phyloP scores from a whole-genome alignment of 1,140 invertebrate species.

The Sarcophaga peregrina region DNA sequence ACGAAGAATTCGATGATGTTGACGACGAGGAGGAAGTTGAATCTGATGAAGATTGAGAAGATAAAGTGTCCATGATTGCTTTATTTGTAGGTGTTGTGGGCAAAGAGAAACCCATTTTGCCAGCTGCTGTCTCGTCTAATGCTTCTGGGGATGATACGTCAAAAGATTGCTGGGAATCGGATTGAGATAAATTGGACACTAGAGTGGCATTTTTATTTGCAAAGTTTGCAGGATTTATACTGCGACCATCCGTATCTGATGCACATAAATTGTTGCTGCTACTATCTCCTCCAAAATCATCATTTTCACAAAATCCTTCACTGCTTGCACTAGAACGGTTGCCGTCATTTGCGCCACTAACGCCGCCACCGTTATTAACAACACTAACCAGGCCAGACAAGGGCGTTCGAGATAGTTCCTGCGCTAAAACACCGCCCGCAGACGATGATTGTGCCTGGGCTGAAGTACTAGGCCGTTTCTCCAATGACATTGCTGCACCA shows the following conservation, averaged over 20 bases:
- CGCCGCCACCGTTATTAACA: background rate
- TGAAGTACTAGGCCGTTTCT: slow-evolving; percentile 11
- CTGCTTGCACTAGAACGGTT: slow-evolving; percentile 93
- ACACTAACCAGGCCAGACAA: background rate
- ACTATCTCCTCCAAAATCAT: slow-evolving; percentile 74
- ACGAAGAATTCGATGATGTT: slow-evolving; percentile 60
- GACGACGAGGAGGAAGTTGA: slow-evolving; percentile 57
- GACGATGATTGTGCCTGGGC: slow-evolving; percentile 45
- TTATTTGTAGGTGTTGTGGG: slow-evolving; percentile 48
- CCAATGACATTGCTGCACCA: background rate
- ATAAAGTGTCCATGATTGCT: slow-evolving; percentile 26
- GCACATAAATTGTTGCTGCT: slow-evolving; percentile 62
- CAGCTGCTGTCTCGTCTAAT: slow-evolving; percentile 43
- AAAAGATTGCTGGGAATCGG: slow-evolving; percentile 60
- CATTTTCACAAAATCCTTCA: slow-evolving; percentile 95
- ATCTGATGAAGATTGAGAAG: slow-evolving; percentile 40
- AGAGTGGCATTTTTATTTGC: slow-evolving; percentile 18
- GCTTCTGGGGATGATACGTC: slow-evolving; percentile 50
- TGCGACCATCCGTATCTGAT: slow-evolving; percentile 43
- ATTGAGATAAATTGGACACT: slow-evolving; percentile 49
- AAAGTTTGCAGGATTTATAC: slow-evolving; percentile 48
- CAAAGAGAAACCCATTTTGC: slow-evolving; percentile 43
- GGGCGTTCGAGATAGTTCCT: slow-evolving; percentile 11
- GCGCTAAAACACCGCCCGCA: slow-evolving; percentile 27
- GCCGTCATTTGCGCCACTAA: slow-evolving; percentile 70